Evolutionary conservation across 1,140 invertebrate species (phyloP).

Genomic region (Hyles vespertilio): DNA sequence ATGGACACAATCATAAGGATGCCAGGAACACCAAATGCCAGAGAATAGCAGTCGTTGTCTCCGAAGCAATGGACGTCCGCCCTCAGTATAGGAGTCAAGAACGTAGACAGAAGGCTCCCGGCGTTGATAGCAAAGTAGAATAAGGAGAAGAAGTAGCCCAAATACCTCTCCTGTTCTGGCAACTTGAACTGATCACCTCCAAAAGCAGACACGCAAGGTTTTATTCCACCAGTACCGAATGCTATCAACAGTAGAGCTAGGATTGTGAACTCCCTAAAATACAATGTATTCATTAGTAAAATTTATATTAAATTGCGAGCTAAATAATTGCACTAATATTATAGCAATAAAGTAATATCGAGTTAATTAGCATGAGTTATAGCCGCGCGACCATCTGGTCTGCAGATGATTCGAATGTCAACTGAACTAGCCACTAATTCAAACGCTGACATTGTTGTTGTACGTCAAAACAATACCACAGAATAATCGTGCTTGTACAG

Average conservation of each 20-base stretch:
- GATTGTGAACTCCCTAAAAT: conserved; percentile 82
- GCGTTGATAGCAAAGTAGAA: conserved; percentile 97
- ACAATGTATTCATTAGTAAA: too few relatives aligned
- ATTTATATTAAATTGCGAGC: too few relatives aligned
- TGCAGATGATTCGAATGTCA: too few relatives aligned
- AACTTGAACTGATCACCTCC: conserved; percentile 96
- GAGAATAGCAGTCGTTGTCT: conserved; percentile 87
- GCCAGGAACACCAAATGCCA: conserved; percentile 95
- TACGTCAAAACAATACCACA: too few relatives aligned
- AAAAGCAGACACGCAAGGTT: conserved; percentile 97
- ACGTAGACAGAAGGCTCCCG: conserved; percentile 92
- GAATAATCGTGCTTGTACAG: too few relatives aligned
- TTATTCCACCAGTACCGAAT: conserved; percentile 96
- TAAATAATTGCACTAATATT: too few relatives aligned
- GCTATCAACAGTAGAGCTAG: conserved; percentile 90
- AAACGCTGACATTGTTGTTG: too few relatives aligned
- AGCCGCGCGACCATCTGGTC: too few relatives aligned
- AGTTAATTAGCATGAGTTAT: too few relatives aligned
- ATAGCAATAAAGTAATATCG: too few relatives aligned
- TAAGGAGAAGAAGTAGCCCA: conserved; percentile 92
- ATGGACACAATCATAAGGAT: conserved; percentile 89
- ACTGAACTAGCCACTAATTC: too few relatives aligned
- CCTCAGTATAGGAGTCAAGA: conserved; percentile 91
- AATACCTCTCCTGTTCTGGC: conserved; percentile 85
- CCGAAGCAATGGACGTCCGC: conserved; percentile 90